Percentiles rank a stretch among this genome's conserved stretches.
Conservation (phyloP, 1,140 invertebrate species). For the Lepidurus packardi region DNA sequence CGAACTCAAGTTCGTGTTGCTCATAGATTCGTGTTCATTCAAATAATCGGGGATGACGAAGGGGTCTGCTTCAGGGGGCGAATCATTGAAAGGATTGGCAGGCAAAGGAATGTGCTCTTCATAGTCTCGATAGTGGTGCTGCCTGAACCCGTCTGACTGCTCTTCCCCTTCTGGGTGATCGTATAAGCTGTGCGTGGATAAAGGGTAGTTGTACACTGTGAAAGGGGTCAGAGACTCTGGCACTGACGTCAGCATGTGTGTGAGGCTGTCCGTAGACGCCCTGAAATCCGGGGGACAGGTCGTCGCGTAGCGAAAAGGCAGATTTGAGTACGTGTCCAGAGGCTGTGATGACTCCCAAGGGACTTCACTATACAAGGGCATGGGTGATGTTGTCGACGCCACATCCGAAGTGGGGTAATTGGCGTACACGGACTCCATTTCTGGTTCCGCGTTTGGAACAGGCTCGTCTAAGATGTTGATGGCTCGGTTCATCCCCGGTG, state of each 20-base stretch:
- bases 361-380: neutral
- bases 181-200: neutral
- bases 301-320: neutral
- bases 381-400: neutral
- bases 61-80: constrained; percentile 6
- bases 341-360: neutral
- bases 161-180: neutral
- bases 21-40: neutral
- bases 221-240: neutral
- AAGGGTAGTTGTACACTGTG: neutral
- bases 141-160: neutral
- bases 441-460: neutral
- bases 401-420: neutral
- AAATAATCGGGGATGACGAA: constrained; percentile 31
- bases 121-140: neutral
- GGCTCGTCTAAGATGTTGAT: neutral
- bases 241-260: neutral
- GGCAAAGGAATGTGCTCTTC: neutral
- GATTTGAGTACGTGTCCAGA: neutral
- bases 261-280: neutral
- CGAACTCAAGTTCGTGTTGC: constrained; percentile 34
- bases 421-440: neutral
- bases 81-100: constrained; percentile 25
- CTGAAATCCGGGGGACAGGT: neutral
- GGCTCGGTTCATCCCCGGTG: neutral